These are phyloP conservation scores for Agrypnia vestita DNA, from an alignment of 1,140 invertebrate genomes.

Conservation along the genomic window DNA sequence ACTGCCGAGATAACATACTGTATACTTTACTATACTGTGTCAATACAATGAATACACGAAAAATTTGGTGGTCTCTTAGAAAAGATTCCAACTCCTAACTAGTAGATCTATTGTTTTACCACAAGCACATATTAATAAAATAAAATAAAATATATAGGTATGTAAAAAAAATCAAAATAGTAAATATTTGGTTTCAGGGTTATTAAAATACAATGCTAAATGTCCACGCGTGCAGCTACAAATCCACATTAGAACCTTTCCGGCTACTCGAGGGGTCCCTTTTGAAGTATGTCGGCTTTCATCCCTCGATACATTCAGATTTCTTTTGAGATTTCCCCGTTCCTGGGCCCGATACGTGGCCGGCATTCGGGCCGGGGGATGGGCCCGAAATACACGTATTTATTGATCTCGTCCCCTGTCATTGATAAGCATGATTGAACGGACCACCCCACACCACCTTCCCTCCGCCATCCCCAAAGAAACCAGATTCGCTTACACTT, in stretches of 20 bases:
- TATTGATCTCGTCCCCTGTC: constrained; percentile 61
- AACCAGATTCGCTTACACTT: constrained; percentile 30
- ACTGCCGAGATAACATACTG: too few relatives aligned
- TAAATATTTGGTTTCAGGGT: too few relatives aligned
- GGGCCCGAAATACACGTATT: constrained; percentile 52
- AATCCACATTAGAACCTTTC: constrained; percentile 15
- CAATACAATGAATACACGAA: too few relatives aligned
- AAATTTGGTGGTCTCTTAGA: too few relatives aligned
- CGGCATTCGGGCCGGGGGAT: constrained; percentile 3
- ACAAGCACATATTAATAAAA: too few relatives aligned
- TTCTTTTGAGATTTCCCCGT: constrained; percentile 17
- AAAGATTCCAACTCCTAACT: too few relatives aligned
- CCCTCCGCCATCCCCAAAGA: neutral
- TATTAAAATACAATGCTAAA: too few relatives aligned
- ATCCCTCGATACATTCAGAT: constrained; percentile 18
- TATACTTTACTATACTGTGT: too few relatives aligned
- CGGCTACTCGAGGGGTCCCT: neutral
- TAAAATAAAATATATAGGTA: too few relatives aligned
- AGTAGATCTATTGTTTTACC: too few relatives aligned
- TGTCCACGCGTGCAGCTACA: neutral
- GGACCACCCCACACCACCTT: constrained; percentile 19
- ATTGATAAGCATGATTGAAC: constrained; percentile 61
- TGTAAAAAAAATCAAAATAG: too few relatives aligned
- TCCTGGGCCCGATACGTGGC: constrained; percentile 17
- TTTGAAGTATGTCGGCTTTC: neutral